Conservation (phyloP, 1,140 invertebrate species). For the Drosophila elegans region DNA sequence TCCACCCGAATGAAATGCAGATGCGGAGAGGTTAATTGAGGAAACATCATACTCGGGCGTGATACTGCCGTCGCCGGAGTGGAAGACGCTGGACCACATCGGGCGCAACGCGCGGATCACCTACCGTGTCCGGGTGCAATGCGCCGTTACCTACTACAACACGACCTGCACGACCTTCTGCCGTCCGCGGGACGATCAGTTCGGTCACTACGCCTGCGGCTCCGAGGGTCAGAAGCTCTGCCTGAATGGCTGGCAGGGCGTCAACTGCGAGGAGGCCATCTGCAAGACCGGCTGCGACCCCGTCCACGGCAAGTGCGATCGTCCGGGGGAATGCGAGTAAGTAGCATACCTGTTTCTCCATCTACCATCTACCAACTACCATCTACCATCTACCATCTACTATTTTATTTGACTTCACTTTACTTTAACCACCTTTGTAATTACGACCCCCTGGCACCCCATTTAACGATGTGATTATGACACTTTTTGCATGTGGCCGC, state of each 20-base stretch:
- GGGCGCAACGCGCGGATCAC: conserved; percentile 90
- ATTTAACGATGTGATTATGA: conserved; percentile 78
- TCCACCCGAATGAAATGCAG: conserved; percentile 78
- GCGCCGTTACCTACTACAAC: conserved; percentile 97
- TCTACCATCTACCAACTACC: neutral
- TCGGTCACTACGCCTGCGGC: conserved; percentile 97
- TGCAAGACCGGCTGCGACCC: conserved; percentile 96
- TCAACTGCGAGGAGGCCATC: conserved; percentile 95
- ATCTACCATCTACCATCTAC: neutral
- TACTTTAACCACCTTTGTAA: conserved; percentile 28
- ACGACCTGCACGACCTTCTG: conserved; percentile 97
- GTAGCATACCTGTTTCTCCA: conserved; percentile 81
- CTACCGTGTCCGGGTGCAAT: conserved; percentile 95
- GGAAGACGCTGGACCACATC: conserved; percentile 95
- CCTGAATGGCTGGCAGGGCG: conserved; percentile 96
- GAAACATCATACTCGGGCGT: conserved; percentile 95
- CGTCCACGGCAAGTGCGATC: conserved; percentile 94
- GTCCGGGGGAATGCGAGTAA: conserved; percentile 95
- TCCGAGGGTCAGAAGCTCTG: conserved; percentile 95
- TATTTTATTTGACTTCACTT: conserved; percentile 3
- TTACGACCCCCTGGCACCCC: conserved; percentile 40
- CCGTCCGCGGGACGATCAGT: conserved; percentile 95
- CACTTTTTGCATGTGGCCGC: conserved; percentile 68
- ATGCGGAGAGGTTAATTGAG: conserved; percentile 91
- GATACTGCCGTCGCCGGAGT: conserved; percentile 93